Base-by-base conservation (phyloP, 2,888 invertebrate species). In the Zygothrica quintamaculata region DNA sequence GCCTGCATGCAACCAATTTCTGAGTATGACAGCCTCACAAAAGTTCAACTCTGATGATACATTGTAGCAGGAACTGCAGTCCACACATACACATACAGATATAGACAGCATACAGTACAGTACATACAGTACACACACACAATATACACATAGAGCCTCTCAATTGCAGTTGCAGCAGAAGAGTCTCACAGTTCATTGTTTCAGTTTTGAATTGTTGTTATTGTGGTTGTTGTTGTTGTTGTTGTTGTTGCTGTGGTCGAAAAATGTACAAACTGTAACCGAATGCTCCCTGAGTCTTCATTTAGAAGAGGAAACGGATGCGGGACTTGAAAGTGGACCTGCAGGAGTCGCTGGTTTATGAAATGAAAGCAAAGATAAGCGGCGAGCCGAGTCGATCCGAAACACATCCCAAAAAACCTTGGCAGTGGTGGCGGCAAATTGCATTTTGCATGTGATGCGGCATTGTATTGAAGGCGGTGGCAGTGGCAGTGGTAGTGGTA, bases 281-380 rank as follows among this genome's bases (percentile, higher is more conserved):
- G 50, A 72, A 72, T 59, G 71, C 57, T 29, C 5, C 7, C 39
- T 26, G 48, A n/a, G 46, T 50, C 53, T 42, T 37, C 29, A 43
- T 29, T 57, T 43, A 52, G 77, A 37, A 60, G 75, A 52, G 44
- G 22, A 37, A 53, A 25, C 55, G 26, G 37, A 36, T 40, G 51
- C 48, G 11, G 29, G 33, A 53, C 39, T 34, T 9, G 59, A 25
- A 33, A 44, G 39, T 34, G 69, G 53, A 53, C 44, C 55, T 60
- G 59, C 62, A 56, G 46, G 62, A 67, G 67, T 67, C 72, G 66
- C 65, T 72, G 81, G 80, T 84, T 80, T 77, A 84, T 82, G 82
- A 81, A 82, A 84, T 79, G 82, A 82, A 82, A 79, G 82, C 82
- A 82, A 84, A 82, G 82, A 84, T 84, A 82, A 84, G 84, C 72